Base-by-base conservation (phyloP, 2,113 vertebrate genomes). In the Ciconia stormi region DNA sequence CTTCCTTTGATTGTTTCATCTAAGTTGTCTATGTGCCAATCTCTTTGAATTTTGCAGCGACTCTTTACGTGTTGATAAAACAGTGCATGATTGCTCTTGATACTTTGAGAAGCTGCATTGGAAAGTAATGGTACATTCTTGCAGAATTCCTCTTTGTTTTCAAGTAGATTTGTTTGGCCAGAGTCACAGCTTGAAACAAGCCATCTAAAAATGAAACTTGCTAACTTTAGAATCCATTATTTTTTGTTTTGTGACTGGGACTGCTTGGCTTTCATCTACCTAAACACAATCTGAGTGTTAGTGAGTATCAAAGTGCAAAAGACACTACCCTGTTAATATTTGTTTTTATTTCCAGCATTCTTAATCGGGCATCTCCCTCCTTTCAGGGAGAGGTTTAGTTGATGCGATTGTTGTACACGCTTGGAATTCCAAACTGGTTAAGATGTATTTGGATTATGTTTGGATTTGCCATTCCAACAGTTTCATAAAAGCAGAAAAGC, bases 401-500 rank as follows among this genome's bases (percentile, higher is more conserved):
- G 63, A 55, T 69, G 34, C 2, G 6, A 76, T 67, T 89, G 36
- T 81, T 88, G 18, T 38, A 44, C 44, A 9, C 30, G 14, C 30
- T 91, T 93, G 73, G 49, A 93, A 84, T 92, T 92, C 80, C 56
- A 89, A 40, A 82, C 47, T 56, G 40, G 49, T 89, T 84, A 84
- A 91, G 53, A 84, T 72, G 10, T 94, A 82, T 79, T 81, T 92
- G 38, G 44, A 65, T 96, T 90, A 58, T 72, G 44, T 71, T 94
- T 89, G 72, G 46, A 91, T 92, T 89, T 94, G 89, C 47, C 84
- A 71, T 94, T 95, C 89, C 89, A 77, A 15, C 38, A 70, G 29
- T 74, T 90, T 74, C 55, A 78, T 55, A 94, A 90, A 95, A 95
- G 70, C 74, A 94, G 82, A 80, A 77, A 71, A 91, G 14, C 32